Evolutionary conservation across 2,888 invertebrate species (phyloP).

Genomic region (Harmothoe impar): DNA sequence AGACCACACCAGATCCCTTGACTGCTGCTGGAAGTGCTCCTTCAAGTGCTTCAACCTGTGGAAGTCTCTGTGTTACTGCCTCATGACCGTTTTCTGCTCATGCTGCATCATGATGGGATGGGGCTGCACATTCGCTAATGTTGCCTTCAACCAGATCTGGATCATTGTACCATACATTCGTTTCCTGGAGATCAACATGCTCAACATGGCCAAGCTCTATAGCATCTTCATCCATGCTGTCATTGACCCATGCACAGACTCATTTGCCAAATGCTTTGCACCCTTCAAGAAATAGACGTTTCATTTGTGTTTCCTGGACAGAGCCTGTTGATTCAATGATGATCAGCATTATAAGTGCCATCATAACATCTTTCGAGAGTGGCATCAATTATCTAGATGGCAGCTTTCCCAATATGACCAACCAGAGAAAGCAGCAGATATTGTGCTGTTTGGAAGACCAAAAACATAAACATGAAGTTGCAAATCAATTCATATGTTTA

Average conservation of each 20-base stretch:
- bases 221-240: conserved; percentile 67
- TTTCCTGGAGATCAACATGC: conserved; percentile 84
- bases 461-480: too few species aligned
- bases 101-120: conserved; percentile 87
- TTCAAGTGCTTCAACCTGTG: conserved; percentile 87
- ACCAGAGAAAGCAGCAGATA: too few species aligned
- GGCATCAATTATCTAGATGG: too few species aligned
- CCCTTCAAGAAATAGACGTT: neutral
- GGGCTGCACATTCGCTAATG: conserved; percentile 78
- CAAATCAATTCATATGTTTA: too few species aligned
- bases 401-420: too few species aligned
- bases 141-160: conserved; percentile 86
- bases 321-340: too few species aligned
- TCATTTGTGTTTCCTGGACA: too few species aligned
- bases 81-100: conserved; percentile 87
- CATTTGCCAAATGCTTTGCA: neutral
- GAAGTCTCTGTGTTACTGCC: conserved; percentile 87
- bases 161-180: conserved; percentile 72
- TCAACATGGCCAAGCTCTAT: conserved; percentile 66
- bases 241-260: conserved; percentile 66
- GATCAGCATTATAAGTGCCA: too few species aligned
- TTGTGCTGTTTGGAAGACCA: too few species aligned
- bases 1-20: conserved; percentile 82
- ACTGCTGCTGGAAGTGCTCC: conserved; percentile 89
- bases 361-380: too few species aligned